Evolutionary conservation across 2,113 vertebrate genomes (phyloP).

Genomic region (Silurus meridionalis): DNA sequence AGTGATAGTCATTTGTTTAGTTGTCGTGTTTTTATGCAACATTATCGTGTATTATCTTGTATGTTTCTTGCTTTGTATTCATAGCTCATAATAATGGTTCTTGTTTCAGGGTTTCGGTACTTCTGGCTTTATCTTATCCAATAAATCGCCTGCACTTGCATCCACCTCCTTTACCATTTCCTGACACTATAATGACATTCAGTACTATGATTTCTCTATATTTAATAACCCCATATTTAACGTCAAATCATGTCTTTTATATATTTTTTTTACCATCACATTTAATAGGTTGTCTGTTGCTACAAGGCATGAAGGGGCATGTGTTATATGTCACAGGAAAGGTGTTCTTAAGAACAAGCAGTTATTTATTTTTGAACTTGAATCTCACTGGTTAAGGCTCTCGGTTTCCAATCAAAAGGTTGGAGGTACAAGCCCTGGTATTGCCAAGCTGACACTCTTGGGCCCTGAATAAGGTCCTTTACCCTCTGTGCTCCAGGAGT

Average conservation of each 20-base stretch:
- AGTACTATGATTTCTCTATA: background rate
- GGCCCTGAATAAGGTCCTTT: too few relatives aligned
- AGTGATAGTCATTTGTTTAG: background rate
- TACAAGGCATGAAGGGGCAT: background rate
- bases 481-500: too few relatives aligned
- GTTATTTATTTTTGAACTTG: too few relatives aligned
- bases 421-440: too few relatives aligned
- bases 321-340: background rate
- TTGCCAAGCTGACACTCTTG: too few relatives aligned
- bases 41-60: background rate
- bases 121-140: background rate
- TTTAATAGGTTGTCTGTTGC: background rate
- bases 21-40: background rate
- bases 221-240: background rate
- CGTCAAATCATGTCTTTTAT: background rate
- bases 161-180: background rate
- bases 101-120: background rate
- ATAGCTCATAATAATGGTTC: background rate
- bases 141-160: background rate
- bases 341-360: background rate
- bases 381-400: too few relatives aligned
- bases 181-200: background rate
- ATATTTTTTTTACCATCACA: background rate
- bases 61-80: background rate
- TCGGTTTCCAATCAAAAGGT: too few relatives aligned